Conservation (phyloP, 2,113 vertebrate genomes). For the Pycnonotus jocosus region DNA sequence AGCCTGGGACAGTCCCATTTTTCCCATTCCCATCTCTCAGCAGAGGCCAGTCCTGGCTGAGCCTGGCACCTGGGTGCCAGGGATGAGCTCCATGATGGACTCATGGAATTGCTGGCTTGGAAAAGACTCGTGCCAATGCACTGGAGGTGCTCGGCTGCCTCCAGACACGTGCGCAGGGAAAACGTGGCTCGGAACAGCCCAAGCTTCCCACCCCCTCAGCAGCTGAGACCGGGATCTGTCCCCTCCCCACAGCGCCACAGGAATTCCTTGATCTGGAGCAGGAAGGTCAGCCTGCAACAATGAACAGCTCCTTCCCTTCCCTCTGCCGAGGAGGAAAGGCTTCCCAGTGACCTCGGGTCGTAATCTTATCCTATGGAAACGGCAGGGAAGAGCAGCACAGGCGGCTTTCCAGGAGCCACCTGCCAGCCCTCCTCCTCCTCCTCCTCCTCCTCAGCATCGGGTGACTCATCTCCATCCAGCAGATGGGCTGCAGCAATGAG, state of each 20-base stretch:
- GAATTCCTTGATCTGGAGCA: background rate
- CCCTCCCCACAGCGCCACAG: background rate
- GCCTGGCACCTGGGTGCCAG: rapidly evolving
- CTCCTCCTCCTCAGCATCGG: background rate
- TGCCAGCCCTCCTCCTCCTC: slow-evolving; percentile 19
- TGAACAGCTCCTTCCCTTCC: background rate
- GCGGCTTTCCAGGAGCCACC: background rate
- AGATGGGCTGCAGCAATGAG: background rate
- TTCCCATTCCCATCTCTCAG: background rate
- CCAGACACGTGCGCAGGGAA: background rate
- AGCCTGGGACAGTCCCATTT: background rate
- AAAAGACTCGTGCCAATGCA: background rate
- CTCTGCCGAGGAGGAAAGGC: background rate
- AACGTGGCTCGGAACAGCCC: background rate
- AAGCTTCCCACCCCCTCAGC: background rate
- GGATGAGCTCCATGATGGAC: background rate
- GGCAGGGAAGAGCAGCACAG: background rate
- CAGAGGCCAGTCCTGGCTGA: rapidly evolving
- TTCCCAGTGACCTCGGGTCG: background rate
- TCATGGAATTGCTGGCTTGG: background rate
- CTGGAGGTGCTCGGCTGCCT: background rate
- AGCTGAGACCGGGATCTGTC: background rate
- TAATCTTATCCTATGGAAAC: background rate
- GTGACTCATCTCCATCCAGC: slow-evolving; percentile 23
- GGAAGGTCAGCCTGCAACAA: slow-evolving; percentile 10